Base-by-base conservation (phyloP, 2,888 invertebrate genomes). In the Steinernema scapterisci region DNA sequence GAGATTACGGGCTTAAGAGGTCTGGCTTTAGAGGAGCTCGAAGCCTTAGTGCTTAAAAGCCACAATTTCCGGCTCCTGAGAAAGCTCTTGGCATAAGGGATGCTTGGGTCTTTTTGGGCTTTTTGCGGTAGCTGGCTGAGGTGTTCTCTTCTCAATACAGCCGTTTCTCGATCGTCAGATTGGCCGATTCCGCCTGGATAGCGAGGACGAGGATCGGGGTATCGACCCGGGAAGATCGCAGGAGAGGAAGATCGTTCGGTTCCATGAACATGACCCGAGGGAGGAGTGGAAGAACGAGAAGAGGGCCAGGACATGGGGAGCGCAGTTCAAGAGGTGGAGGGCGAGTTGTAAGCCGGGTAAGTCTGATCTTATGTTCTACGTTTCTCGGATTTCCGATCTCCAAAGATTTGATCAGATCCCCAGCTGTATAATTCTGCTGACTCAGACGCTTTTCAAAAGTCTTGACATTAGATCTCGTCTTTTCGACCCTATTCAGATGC, bases 201-300 rank as follows among this genome's bases (percentile, higher is more conserved):
- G 63, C 38, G 63, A 63, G 31, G 63, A 63, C 7, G 63, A 63
- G 31, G 38, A 38, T 9, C 27, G 63, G 16, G 31, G 9, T 25
- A 63, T 31, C 63, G 63, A 63, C 16, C 63, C 63, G 1, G 63
- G 63, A 13, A 25, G 63, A 13, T 27, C 16, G 63, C 25, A 9
- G 16, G 63, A 63, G 25, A 25, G 63, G 56, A 80, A 80, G 56
- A 76, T 77, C 27, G 81, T 81, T 46, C 73, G 81, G n/a, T 81
- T 81, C 73, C 71, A 78, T 51, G 78, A 79, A 21, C 75, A 74
- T 43, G 81, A 83, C 54, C 79, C 81, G 3, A 75, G 82, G 3
- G 80, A 80, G 70, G 76, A 75, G 21, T 82, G 82, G 80, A 75
- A 83, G 63, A 76, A 83, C 44, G 82, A 82, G 73, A 48, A 71